A percentile compares a stretch with the other conserved stretches of the same genome.
Conservation (phyloP, 2,888 invertebrate species). For the Melanophora roralis region DNA sequence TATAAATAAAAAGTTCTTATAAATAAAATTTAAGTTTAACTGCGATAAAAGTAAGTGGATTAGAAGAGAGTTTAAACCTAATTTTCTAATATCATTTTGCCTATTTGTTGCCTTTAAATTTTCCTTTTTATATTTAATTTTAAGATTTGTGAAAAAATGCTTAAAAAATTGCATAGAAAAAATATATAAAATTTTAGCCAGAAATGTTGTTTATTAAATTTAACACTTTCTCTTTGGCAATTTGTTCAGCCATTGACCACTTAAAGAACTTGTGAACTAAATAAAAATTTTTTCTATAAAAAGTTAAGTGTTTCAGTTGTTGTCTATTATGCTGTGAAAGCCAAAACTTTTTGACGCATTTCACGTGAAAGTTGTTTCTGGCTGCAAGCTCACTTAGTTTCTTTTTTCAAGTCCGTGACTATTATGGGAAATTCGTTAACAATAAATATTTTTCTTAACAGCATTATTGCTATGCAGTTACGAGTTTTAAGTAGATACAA, state of each 20-base stretch:
- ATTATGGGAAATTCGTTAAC: constrained; percentile 36
- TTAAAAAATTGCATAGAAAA: neutral
- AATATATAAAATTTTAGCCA: neutral
- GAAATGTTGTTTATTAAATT: constrained; percentile 38
- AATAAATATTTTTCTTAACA: constrained; percentile 30
- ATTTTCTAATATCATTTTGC: neutral
- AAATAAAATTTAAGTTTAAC: neutral
- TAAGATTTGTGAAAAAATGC: neutral
- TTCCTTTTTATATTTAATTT: neutral
- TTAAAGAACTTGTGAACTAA: constrained; percentile 34
- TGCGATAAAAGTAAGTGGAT: neutral
- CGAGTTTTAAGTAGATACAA: neutral
- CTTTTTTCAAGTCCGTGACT: constrained; percentile 21
- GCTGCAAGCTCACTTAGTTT: constrained; percentile 27
- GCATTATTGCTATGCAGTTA: constrained; percentile 12
- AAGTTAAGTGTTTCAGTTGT: constrained; percentile 29
- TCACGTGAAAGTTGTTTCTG: constrained; percentile 46
- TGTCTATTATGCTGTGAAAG: constrained; percentile 40
- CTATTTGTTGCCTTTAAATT: neutral
- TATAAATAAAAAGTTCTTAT: neutral
- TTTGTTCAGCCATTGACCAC: constrained; percentile 54
- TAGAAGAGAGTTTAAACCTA: neutral
- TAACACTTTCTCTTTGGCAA: constrained; percentile 57
- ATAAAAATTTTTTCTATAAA: neutral
- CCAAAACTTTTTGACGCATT: constrained; percentile 59